phyloP scores from a whole-genome alignment of 2,888 invertebrate genomes.

The Cephus pulcher region DNA sequence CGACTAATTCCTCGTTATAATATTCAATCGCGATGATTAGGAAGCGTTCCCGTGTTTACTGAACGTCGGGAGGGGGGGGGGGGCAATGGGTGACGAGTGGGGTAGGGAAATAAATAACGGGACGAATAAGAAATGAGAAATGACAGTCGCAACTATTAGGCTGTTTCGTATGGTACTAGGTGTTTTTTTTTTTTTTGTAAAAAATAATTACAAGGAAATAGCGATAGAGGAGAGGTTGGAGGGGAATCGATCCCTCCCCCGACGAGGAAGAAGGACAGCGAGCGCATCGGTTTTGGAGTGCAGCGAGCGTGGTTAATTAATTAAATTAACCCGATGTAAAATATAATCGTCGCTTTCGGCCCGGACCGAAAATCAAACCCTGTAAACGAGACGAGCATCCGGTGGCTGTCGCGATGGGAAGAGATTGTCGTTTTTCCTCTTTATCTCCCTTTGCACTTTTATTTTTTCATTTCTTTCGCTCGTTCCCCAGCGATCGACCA shows the following conservation, averaged over 20 bases:
- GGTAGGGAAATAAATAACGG: no score
- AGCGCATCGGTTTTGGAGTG: background rate
- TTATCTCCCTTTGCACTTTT: background rate
- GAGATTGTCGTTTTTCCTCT: background rate
- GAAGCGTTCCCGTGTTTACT: background rate
- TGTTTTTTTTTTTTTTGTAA: background rate
- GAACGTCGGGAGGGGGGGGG: no score
- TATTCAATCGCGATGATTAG: constrained; percentile 23
- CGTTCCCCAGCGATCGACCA: background rate
- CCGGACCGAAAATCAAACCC: background rate
- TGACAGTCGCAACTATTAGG: background rate
- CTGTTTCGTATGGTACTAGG: no score
- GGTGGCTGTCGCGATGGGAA: background rate
- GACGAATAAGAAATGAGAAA: background rate
- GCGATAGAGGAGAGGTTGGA: fast-evolving
- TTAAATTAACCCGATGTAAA: background rate
- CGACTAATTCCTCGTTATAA: constrained; percentile 35
- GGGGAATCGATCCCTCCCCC: background rate
- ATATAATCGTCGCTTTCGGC: background rate
- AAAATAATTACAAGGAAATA: background rate
- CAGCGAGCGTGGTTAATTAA: no score
- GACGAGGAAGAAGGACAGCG: background rate
- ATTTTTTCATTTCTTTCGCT: no score
- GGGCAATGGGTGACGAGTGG: no score
- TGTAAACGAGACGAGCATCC: background rate